Evolutionary conservation across 2,888 invertebrate species (phyloP), one percentile per base, ranked within the genome.

Genomic region (Sipunculus nudus): DNA sequence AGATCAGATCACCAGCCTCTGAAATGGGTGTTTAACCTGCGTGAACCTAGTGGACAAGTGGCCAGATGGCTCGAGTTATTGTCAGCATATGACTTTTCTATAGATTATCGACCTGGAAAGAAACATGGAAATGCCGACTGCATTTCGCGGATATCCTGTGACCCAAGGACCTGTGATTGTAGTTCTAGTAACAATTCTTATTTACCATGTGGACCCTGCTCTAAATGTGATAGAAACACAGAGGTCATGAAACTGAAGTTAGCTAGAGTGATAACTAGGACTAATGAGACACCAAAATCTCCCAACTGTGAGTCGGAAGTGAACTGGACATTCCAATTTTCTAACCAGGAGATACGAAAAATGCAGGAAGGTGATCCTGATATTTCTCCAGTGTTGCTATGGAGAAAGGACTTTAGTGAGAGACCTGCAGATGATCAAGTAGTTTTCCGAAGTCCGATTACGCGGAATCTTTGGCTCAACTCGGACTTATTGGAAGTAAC

Each of bases 381-480:
- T 32, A 10, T 40, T 50, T 16, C 19, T 28, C 16, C 45, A 43
- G 45, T 40, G 10, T 28, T 48, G 19, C 5, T 6, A 35, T 50
- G 50, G 50, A 25, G 23, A 23, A 19, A n/a, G n/a, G n/a, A 45
- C 16, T n/a, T 13, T 6, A 25, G 31, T 21, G 13, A 53, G 23
- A 21, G 28, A 8, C 61, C 59, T 0, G n/a, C 13, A 5, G 50
- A 53, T 43, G 28, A 38, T 16, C 49, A 52, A 29, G 29, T 61
- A 0, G 41, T 28, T 8, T 10, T 45, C 0, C 32, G 26, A 10
- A 54, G 59, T 25, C 50, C 46, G 21, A 38, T 47, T 19, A 21
- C 41, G 0, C 53, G 55, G 29, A 31, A 57, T 25, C 60, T n/a
- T 1, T 65, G 55, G 62, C 52, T 35, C 6, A 48, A 46, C n/a